Conservation (phyloP, 2,113 vertebrate genomes). For the Oreochromis aureus region DNA sequence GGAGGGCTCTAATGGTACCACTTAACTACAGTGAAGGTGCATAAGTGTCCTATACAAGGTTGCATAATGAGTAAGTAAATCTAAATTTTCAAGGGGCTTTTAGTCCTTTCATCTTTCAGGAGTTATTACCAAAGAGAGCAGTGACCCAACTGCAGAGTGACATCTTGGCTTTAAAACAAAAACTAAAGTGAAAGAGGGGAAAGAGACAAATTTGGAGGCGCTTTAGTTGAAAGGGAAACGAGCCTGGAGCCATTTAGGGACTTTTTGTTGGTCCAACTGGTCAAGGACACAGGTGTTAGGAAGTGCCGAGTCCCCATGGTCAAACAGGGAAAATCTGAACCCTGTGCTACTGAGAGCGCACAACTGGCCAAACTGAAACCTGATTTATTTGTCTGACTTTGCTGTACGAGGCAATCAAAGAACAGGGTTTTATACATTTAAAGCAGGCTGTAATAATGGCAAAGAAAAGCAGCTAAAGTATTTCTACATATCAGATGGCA, state of each 20-base stretch:
- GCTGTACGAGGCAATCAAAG: background rate
- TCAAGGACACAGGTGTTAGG: constrained; percentile 58
- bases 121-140: background rate
- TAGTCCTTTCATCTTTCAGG: background rate
- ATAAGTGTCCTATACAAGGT: background rate
- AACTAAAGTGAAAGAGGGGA: background rate
- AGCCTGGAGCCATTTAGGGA: background rate
- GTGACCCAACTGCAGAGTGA: background rate
- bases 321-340: constrained; percentile 1
- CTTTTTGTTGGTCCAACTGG: background rate
- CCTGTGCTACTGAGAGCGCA: background rate
- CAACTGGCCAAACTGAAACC: background rate
- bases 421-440: rapidly evolving
- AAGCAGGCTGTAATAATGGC: background rate
- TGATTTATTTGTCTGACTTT: background rate
- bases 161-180: background rate
- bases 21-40: background rate
- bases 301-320: constrained; percentile 6
- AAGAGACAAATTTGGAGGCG: background rate
- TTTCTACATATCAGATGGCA: background rate
- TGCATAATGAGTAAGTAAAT: constrained; percentile 9
- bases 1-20: constrained; percentile 8
- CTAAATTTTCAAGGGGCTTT: background rate
- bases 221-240: background rate
- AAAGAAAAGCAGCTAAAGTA: background rate